Evolutionary conservation across 2,888 invertebrate genomes (phyloP), one percentile per base, ranked within the genome.

Genomic region (Aleiodes leptofemur): DNA sequence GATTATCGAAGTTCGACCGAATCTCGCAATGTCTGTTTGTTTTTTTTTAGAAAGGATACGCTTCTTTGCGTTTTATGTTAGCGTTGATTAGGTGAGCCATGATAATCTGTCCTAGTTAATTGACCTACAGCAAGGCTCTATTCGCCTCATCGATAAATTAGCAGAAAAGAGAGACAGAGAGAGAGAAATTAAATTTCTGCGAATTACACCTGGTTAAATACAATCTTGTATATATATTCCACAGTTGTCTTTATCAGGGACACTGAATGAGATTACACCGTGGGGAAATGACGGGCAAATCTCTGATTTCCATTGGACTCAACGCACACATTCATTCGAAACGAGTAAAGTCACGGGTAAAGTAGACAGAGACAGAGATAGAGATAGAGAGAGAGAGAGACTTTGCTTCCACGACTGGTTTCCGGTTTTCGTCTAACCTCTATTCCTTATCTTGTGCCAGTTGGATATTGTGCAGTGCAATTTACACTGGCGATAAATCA

Each of bases 161-260:
- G 7, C 16, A 56, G 43, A 48, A 29, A 3, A 31, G 7, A 61
- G 34, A 5, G 61, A 29, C 3, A n/a, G n/a, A n/a, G 38, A 14
- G 61, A 16, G 16, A 64, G n/a, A n/a, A 16, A n/a, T 64, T 31
- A 8, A 43, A 43, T 64, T 34, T n/a, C 64, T 43, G 4, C 7
- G 38, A 11, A 13, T 31, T 59, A 13, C 59, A 59, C 34, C 34
- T 59, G 59, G 13, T 59, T 59, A 13, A 11, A 7, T 34, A 31
- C 13, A 31, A 57, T 57, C 31, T 34, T 9, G 11, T 29, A 31
- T 13, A 59, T 8, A 57, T 57, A 11, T 57, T 11, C 9, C 31
- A 29, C 76, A 77, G 79, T 82, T 84, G 83, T 84, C 83, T 83
- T 79, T 76, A 73, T 77, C 79, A 76, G 53, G 76, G 75, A 76